A percentile compares a stretch with the other conserved stretches of the same genome.
Evolutionary conservation across 1,140 invertebrate species (phyloP).

Genomic region (Camponotus pennsylvanicus): DNA sequence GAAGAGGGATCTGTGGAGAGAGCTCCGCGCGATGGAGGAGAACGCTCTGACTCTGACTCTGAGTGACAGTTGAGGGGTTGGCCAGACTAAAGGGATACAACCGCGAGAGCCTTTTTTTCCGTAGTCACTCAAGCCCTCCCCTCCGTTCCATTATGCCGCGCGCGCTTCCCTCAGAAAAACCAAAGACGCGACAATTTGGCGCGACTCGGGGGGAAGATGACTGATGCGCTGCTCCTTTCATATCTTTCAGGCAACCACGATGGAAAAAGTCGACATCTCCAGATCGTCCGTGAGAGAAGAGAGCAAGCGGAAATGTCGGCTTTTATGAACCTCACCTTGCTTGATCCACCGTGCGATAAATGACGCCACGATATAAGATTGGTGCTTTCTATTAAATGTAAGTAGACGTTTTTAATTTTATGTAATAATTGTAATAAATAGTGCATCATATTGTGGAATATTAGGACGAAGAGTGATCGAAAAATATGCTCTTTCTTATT

Average conservation of each 20-base stretch:
- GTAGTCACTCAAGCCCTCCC: slow-evolving; percentile 57
- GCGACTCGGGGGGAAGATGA: slow-evolving; percentile 15
- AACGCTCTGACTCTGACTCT: slow-evolving; percentile 14
- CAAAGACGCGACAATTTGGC: slow-evolving; percentile 70
- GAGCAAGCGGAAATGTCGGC: slow-evolving; percentile 56
- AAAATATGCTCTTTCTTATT: not conserved
- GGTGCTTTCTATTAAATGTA: slow-evolving; percentile 1
- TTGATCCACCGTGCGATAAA: slow-evolving; percentile 35
- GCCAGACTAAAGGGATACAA: slow-evolving; percentile 37
- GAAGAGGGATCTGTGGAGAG: not conserved
- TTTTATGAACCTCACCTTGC: slow-evolving; percentile 33
- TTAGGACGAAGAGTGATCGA: not conserved
- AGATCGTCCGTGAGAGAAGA: slow-evolving; percentile 40
- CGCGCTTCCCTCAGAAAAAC: slow-evolving; percentile 46
- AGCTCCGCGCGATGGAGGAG: not conserved
- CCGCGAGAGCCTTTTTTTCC: slow-evolving; percentile 59
- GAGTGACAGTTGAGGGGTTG: slow-evolving; percentile 45
- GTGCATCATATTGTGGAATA: not conserved
- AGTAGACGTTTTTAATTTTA: not conserved
- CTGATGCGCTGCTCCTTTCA: slow-evolving; percentile 59
- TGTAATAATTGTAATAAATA: not conserved
- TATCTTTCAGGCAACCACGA: slow-evolving; percentile 43
- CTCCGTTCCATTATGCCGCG: slow-evolving; percentile 64
- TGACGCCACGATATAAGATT: slow-evolving; percentile 14
- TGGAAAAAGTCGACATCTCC: slow-evolving; percentile 51